phyloP scores from a whole-genome alignment of 2,113 vertebrate species.

The Myiopsitta monachus region DNA sequence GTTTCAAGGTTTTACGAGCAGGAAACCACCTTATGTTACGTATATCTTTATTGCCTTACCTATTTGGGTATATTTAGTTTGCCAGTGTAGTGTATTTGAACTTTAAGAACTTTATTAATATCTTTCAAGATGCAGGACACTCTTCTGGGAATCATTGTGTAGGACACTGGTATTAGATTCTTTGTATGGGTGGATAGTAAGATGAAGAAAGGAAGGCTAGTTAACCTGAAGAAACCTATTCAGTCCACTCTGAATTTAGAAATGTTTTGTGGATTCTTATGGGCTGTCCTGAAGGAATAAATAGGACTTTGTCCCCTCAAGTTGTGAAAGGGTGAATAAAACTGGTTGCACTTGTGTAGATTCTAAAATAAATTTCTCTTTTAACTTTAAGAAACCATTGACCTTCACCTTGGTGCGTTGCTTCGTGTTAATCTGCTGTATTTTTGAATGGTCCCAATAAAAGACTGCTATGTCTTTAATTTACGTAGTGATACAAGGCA shows the following conservation, averaged over 20 bases:
- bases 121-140: neutral
- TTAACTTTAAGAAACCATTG: neutral
- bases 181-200: neutral
- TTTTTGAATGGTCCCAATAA: conserved; percentile 18
- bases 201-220: neutral
- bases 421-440: neutral
- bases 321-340: neutral
- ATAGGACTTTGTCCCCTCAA: neutral
- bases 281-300: neutral
- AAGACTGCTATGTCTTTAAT: neutral
- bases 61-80: neutral
- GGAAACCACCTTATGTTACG: neutral
- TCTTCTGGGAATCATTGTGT: neutral
- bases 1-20: neutral
- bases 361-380: neutral
- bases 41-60: neutral
- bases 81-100: neutral
- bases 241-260: neutral
- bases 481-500: neutral
- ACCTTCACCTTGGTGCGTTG: neutral
- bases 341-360: neutral
- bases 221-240: neutral
- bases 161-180: neutral
- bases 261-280: neutral
- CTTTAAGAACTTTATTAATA: neutral